Conservation (phyloP, 2,888 invertebrate species). For the Epistrophe eligans region DNA sequence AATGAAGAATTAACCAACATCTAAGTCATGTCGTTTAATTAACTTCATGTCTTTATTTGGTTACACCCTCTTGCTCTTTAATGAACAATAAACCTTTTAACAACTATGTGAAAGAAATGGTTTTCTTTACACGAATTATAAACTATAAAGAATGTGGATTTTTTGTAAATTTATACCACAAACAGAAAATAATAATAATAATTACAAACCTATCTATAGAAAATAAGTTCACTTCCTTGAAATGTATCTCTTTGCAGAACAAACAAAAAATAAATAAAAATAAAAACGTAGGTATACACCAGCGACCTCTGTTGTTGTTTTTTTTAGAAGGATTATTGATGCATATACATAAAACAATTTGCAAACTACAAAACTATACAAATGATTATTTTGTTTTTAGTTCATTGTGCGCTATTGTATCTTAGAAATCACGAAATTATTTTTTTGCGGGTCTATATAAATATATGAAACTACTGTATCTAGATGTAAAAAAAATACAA, state of each 20-base stretch:
- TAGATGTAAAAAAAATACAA: constrained; percentile 36
- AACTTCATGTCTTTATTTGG: no score
- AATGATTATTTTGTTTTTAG: constrained; percentile 47
- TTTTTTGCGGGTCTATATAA: constrained; percentile 26
- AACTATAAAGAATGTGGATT: not conserved
- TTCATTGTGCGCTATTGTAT: constrained; percentile 51
- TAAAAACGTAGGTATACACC: not conserved
- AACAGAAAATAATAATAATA: not conserved
- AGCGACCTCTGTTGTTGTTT: constrained; percentile 4
- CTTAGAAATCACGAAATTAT: constrained; percentile 66
- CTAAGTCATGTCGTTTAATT: no score
- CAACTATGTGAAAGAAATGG: no score
- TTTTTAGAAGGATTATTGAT: constrained; percentile 13
- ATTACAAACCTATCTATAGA: not conserved
- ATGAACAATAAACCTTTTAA: no score
- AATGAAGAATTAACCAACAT: no score
- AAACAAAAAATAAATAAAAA: not conserved
- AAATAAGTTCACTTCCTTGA: constrained; percentile 7
- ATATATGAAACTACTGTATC: constrained; percentile 28
- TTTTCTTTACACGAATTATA: no score
- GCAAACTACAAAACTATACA: constrained; percentile 64
- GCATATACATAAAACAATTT: constrained; percentile 61
- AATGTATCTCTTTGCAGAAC: not conserved
- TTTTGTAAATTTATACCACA: not conserved
- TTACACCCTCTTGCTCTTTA: no score